Percentiles rank a stretch among this genome's conserved stretches.
Conservation (phyloP, 2,888 invertebrate genomes). For the Drosophila pseudotakahashii region DNA sequence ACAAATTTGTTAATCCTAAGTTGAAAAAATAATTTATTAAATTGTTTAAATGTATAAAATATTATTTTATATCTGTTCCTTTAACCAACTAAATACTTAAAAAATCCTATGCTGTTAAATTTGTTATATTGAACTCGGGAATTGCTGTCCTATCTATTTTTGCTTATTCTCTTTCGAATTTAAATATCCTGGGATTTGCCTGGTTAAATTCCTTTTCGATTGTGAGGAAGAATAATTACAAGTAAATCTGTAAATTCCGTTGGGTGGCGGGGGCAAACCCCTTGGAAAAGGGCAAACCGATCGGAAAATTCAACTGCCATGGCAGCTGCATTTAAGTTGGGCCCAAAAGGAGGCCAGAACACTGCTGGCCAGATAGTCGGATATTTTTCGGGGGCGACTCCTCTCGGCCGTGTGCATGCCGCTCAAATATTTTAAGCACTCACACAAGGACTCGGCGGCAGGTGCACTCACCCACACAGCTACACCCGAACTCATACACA, state of each 20-base stretch:
- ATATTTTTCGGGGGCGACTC: conserved; percentile 38
- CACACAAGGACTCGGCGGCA: conserved; percentile 21
- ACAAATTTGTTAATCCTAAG: no score
- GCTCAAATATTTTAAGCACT: conserved; percentile 75
- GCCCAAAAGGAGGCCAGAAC: conserved; percentile 43
- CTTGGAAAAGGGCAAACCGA: background rate
- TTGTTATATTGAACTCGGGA: background rate
- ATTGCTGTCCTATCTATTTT: background rate
- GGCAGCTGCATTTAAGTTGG: conserved; percentile 53
- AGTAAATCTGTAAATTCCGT: conserved; percentile 2
- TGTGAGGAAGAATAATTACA: background rate
- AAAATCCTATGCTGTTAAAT: background rate
- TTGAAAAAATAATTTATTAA: no score
- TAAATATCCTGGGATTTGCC: background rate
- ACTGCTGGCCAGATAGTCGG: conserved; percentile 34
- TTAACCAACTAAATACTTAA: no score
- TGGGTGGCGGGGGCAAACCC: background rate
- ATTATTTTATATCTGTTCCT: no score
- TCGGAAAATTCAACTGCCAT: conserved; percentile 5
- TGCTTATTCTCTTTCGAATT: background rate
- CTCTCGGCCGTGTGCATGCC: conserved; percentile 35
- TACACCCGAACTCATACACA: conserved; percentile 9
- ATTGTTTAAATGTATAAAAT: no score
- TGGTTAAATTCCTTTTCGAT: background rate
- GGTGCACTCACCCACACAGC: conserved; percentile 19